Evolutionary conservation across 2,797 vertebrate species (phyloP).

Genomic region (Lepus townsendii): DNA sequence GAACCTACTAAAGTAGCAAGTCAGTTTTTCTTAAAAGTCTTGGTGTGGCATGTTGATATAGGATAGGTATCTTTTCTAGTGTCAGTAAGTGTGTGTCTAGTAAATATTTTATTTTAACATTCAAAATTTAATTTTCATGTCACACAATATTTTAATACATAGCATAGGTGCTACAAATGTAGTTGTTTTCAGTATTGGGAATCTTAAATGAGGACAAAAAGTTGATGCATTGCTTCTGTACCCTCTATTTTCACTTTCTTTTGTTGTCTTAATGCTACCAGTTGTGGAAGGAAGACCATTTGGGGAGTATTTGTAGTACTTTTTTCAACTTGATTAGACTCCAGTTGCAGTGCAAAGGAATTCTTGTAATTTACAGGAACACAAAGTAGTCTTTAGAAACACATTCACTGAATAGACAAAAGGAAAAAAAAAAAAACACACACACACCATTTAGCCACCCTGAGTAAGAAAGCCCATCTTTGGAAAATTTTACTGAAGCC

Average conservation of each 20-base stretch:
- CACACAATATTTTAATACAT: background rate
- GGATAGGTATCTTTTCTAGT: background rate
- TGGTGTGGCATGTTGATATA: background rate
- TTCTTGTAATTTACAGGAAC: constrained; percentile 79
- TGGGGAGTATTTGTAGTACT: background rate
- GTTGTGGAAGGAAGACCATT: constrained; percentile 26
- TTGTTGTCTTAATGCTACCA: background rate
- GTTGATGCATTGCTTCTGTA: background rate
- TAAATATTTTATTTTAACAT: background rate
- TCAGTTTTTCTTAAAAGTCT: constrained; percentile 36
- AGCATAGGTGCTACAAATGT: background rate
- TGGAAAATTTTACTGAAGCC: constrained; percentile 37
- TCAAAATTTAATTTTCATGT: background rate
- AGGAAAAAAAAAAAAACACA: constrained; percentile 33
- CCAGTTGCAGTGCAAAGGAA: constrained; percentile 62
- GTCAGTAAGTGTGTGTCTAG: background rate
- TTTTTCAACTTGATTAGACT: background rate
- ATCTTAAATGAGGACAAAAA: background rate
- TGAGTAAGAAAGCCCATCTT: constrained; percentile 70
- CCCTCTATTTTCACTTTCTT: constrained; percentile 63
- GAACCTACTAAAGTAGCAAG: background rate
- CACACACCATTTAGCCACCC: constrained; percentile 32
- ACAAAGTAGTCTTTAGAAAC: constrained; percentile 67
- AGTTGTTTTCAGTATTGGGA: background rate
- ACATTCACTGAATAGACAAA: background rate